phyloP scores from a whole-genome alignment of 2,797 vertebrate species.

The Chaenodraco wilsoni region DNA sequence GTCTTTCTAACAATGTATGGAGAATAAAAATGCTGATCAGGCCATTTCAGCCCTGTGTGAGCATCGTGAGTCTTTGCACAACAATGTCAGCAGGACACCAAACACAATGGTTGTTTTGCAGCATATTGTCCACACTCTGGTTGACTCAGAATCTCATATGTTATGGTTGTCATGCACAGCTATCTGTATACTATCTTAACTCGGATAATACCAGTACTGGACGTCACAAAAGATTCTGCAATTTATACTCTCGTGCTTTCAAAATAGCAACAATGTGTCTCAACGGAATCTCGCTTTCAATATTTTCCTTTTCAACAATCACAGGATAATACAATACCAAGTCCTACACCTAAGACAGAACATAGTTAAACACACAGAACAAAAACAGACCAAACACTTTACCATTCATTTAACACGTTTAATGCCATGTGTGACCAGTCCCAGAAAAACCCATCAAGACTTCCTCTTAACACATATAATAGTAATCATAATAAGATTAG shows the following conservation, averaged over 20 bases:
- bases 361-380: too few species aligned
- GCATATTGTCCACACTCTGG: neutral
- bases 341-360: too few species aligned
- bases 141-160: neutral
- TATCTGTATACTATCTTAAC: neutral
- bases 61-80: neutral
- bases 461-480: neutral
- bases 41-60: slow-evolving; percentile 5
- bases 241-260: neutral
- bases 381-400: too few species aligned
- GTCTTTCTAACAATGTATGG: neutral
- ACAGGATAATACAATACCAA: too few species aligned
- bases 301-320: too few species aligned
- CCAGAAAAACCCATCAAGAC: too few species aligned
- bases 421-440: too few species aligned
- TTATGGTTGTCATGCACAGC: neutral
- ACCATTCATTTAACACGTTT: too few species aligned
- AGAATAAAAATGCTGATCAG: slow-evolving; percentile 10
- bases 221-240: neutral
- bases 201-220: neutral
- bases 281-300: too few species aligned
- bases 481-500: neutral
- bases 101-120: neutral
- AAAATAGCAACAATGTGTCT: neutral
- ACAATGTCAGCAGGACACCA: neutral